Percentiles rank a stretch among this genome's conserved stretches.
phyloP scores from a whole-genome alignment of 2,888 invertebrate genomes.

The Campaea margaritaria region DNA sequence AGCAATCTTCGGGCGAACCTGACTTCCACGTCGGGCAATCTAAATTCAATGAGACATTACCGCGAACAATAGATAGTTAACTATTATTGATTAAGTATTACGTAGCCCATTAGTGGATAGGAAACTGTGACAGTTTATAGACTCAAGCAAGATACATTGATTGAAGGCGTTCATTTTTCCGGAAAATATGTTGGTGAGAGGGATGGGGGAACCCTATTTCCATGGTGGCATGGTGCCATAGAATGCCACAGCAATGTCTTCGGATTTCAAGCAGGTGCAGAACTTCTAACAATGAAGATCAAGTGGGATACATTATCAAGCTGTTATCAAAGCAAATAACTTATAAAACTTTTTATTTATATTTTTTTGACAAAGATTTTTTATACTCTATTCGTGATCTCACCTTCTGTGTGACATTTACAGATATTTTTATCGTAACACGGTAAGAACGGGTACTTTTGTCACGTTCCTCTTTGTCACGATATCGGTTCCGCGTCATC shows the following conservation, averaged over 20 bases:
- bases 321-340: too few relatives aligned
- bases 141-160: too few relatives aligned
- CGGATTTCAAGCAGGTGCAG: too few relatives aligned
- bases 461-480: constrained; percentile 16
- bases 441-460: constrained; percentile 3
- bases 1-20: background rate
- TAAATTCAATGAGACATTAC: constrained; percentile 40
- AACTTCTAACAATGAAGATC: too few relatives aligned
- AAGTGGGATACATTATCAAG: too few relatives aligned
- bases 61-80: constrained; percentile 39
- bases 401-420: constrained; percentile 3
- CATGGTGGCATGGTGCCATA: too few relatives aligned
- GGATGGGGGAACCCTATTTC: too few relatives aligned
- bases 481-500: background rate
- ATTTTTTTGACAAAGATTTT: background rate
- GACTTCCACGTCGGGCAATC: background rate
- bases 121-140: background rate
- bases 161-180: too few relatives aligned
- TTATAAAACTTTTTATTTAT: background rate
- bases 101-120: background rate
- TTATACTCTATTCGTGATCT: constrained; percentile 3
- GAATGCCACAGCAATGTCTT: too few relatives aligned
- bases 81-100: background rate
- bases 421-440: constrained; percentile 4
- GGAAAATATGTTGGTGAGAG: too few relatives aligned